Evolutionary conservation across 2,888 invertebrate species (phyloP).

Genomic region (Girardia tigrina): DNA sequence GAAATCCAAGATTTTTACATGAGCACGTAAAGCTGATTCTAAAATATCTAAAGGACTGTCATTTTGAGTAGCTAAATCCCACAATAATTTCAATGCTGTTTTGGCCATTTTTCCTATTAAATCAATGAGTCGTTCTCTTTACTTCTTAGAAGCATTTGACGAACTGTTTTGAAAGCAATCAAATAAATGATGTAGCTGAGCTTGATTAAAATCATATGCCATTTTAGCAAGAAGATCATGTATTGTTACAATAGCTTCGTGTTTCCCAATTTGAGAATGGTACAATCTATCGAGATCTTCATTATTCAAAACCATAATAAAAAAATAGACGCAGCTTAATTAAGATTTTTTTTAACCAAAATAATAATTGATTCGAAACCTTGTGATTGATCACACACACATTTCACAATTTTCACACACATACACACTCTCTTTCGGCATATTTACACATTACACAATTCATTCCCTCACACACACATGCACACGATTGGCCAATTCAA

Average conservation of each 20-base stretch:
- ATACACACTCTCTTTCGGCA: no score
- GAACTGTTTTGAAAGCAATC: slow-evolving; percentile 85
- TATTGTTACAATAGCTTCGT: slow-evolving; percentile 87
- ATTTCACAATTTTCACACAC: no score
- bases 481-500: no score
- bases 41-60: slow-evolving; percentile 91
- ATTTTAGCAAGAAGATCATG: slow-evolving; percentile 86
- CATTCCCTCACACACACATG: no score
- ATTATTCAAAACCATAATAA: slow-evolving; percentile 67
- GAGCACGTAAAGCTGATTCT: slow-evolving; percentile 83
- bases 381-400: no score
- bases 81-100: slow-evolving; percentile 80
- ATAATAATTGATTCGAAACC: no score
- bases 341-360: no score
- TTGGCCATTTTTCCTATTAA: slow-evolving; percentile 94
- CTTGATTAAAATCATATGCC: slow-evolving; percentile 93
- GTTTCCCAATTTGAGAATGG: slow-evolving; percentile 85
- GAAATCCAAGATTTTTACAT: slow-evolving; percentile 90
- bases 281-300: slow-evolving; percentile 86
- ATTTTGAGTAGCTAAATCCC: slow-evolving; percentile 87
- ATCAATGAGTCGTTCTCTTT: slow-evolving; percentile 82
- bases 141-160: slow-evolving; percentile 85
- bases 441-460: no score
- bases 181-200: slow-evolving; percentile 87
- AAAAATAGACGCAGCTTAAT: no score